Base-by-base conservation (phyloP, 64 coral and sea anemone genomes). In the Pocillopora damicornis region DNA sequence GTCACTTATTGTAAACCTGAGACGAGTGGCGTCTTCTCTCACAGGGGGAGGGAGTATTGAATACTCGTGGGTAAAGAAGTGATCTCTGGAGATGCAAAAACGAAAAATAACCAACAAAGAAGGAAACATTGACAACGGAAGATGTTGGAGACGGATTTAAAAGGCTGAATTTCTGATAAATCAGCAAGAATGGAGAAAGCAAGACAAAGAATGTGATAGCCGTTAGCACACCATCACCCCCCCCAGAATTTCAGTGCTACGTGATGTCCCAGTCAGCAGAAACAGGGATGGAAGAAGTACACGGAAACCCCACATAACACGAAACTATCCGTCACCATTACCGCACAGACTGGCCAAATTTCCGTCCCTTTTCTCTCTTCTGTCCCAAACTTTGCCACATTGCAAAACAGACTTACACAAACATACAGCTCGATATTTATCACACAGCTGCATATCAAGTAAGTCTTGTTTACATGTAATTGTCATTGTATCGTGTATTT, bases 401-500 rank as follows among this genome's bases (percentile, higher is more conserved):
- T 71, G 18, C 63, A 72, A 85, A 85, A 66, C 63, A 85, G 81
- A 67, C 65, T 45, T 66, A 45, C 37, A 58, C 67, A 85, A 58
- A 85, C 22, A 73, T 38, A n/a, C 12, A 42, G 25, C 58, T 85
- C 58, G 81, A 72, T 66, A 85, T 85, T 85, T 73, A 71, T 71
- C 67, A n/a, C 67, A 71, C 67, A 71, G 67, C 67, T 10, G 67
- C 67, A 71, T 85, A 85, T 72, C 81, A 13, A 36, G 45, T 20
- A 23, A 67, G 34, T 37, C 63, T 85, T 85, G 81, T 85, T 85
- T 85, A 73, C 81, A 72, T 73, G 61, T 85, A 85, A 85, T 73
- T 85, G 63, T 36, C 65, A 85, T 85, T 85, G 81, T 85, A 56
- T 37, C 81, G 65, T 57, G 65, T 58, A 60, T 73, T 85, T 66